Evolutionary conservation across 1,140 invertebrate species (phyloP).

Genomic region (Calliopsis andreniformis): DNA sequence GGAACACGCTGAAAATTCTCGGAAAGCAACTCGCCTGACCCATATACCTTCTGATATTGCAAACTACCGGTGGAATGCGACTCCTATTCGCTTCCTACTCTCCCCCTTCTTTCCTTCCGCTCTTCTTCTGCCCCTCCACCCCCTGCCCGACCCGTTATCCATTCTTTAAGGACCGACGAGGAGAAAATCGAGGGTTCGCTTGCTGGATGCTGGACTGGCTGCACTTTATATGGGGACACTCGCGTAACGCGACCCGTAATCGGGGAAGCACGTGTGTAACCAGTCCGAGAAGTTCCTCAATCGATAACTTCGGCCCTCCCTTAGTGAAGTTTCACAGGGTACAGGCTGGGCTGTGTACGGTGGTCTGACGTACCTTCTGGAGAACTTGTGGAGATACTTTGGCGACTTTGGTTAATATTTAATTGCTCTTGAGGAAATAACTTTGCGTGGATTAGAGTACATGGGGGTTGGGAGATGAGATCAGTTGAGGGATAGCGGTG

Average conservation of each 20-base stretch:
- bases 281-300: background rate
- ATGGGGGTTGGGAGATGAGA: background rate
- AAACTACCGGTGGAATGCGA: constrained; percentile 6
- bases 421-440: no score
- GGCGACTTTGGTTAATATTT: no score
- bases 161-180: background rate
- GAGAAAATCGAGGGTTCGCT: no score
- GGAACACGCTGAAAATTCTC: constrained; percentile 1
- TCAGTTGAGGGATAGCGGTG: background rate
- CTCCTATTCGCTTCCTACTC: constrained; percentile 1
- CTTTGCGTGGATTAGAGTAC: no score
- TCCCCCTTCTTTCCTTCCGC: background rate
- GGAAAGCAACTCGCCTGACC: constrained; percentile 1
- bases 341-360: no score
- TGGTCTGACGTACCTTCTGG: no score
- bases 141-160: no score
- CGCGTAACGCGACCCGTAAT: background rate
- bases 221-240: constrained; percentile 2
- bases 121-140: background rate
- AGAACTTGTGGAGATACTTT: no score
- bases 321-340: background rate
- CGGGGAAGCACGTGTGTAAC: background rate
- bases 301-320: background rate
- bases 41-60: background rate
- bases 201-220: no score